phyloP scores from a whole-genome alignment of 2,113 vertebrate genomes.

The Phyllostomus hastatus region DNA sequence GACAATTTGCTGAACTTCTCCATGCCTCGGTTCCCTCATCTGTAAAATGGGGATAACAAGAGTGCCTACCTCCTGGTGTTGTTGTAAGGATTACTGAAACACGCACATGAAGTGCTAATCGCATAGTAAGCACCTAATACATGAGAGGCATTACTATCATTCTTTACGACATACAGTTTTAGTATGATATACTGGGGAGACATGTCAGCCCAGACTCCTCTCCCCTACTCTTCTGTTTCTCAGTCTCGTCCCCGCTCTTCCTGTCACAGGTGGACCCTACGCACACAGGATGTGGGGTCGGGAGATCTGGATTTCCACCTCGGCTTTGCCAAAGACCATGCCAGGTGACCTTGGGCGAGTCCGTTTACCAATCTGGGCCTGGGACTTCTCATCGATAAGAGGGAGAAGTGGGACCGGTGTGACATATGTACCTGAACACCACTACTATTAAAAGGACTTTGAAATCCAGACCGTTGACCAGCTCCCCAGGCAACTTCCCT shows the following conservation, averaged over 20 bases:
- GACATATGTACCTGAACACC: background rate
- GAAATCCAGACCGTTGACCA: background rate
- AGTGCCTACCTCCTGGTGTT: background rate
- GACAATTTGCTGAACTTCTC: background rate
- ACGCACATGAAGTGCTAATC: background rate
- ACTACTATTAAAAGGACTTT: background rate
- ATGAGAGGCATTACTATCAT: background rate
- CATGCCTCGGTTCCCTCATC: background rate
- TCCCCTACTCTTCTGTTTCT: background rate
- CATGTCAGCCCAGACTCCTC: background rate
- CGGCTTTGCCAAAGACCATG: background rate
- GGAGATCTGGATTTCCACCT: background rate
- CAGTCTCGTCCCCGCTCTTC: background rate
- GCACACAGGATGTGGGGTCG: background rate
- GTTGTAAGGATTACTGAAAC: background rate
- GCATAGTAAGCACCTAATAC: background rate
- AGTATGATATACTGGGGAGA: background rate
- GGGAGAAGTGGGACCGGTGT: background rate
- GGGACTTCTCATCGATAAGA: background rate
- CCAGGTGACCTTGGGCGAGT: background rate
- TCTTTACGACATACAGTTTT: background rate
- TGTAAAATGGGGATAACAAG: background rate
- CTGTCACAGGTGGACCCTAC: background rate
- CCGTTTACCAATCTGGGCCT: background rate
- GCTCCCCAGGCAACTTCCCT: background rate